Base-by-base conservation (phyloP, 2,797 vertebrate genomes). In the Acanthurus tractus region DNA sequence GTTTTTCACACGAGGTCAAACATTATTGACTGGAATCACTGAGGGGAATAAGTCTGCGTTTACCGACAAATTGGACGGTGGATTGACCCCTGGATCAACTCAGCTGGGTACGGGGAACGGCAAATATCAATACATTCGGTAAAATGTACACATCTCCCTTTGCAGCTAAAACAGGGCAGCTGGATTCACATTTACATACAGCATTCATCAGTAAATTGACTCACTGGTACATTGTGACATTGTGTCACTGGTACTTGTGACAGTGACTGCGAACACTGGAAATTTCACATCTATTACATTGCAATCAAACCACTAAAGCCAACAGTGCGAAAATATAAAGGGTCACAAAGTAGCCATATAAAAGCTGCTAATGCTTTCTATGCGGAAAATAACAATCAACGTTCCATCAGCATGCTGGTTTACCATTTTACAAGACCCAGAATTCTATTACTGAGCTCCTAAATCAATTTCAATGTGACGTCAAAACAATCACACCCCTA, bases 51-150 rank as follows among this genome's bases (percentile, higher is more conserved):
- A 86, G 80, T 73, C 86, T 84, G 87, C 81, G 66, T 93, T 94
- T 93, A 90, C 88, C 13, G 82, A 92, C 92, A 93, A 94, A 93
- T 93, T 90, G 89, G 86, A 83, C 84, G 54, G 82, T 78, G 86
- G 86, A 84, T 63, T 93, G 92, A 93, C 91, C 90, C 73, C 54
- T 48, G 63, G 86, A 86, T 93, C 86, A 93, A 91, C 84, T 80
- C 82, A 76, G 85, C 81, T 57, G 75, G 85, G 82, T 83, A 85
- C 74, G 36, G 68, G 76, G 66, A 76, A 84, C 74, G 74, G 86
- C 78, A 91, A 88, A 93, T 85, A 93, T 92, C 85, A 87, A 92
- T 89, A 86, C 38, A 62, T 82, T 77, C 85, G 77, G 55, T 87
- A 74, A 88, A 88, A 92, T 57, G 53, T 25, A n/a, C 44, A 46